Evolutionary conservation across 2,888 invertebrate genomes (phyloP).

Genomic region (Pyrrhosoma nymphula): DNA sequence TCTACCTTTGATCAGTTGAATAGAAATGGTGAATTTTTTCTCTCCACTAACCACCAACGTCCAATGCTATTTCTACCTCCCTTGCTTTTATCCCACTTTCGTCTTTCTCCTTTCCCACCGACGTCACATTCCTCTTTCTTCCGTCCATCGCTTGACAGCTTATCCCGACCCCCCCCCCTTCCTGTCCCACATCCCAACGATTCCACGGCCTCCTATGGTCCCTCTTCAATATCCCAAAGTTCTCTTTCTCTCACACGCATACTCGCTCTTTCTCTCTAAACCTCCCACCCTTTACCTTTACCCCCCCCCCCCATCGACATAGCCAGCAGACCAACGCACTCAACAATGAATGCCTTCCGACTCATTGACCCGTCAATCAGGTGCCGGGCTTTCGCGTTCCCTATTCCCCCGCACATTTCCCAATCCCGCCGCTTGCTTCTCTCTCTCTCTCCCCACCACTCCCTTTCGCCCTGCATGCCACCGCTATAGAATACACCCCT

Average conservation of each 20-base stretch:
- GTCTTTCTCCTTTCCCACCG: not conserved
- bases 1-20: too few species aligned
- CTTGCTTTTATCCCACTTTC: not conserved
- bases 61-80: not conserved
- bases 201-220: too few species aligned
- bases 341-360: slow-evolving; percentile 51
- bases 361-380: slow-evolving; percentile 54
- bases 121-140: not conserved
- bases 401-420: not conserved
- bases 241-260: too few species aligned
- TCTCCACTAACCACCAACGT: not conserved
- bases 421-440: not conserved
- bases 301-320: not conserved
- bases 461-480: not conserved
- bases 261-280: not conserved
- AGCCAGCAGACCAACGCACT: slow-evolving; percentile 15
- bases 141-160: not conserved
- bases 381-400: not conserved
- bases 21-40: too few species aligned
- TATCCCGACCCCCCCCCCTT: not conserved
- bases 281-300: not conserved
- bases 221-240: not conserved
- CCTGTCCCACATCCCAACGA: slow-evolving; percentile 17
- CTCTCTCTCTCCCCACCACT: not conserved
- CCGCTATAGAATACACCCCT: not conserved